These are phyloP conservation scores for Carposina sasakii DNA, from an alignment of 1,140 invertebrate genomes.

Conservation along the genomic window DNA sequence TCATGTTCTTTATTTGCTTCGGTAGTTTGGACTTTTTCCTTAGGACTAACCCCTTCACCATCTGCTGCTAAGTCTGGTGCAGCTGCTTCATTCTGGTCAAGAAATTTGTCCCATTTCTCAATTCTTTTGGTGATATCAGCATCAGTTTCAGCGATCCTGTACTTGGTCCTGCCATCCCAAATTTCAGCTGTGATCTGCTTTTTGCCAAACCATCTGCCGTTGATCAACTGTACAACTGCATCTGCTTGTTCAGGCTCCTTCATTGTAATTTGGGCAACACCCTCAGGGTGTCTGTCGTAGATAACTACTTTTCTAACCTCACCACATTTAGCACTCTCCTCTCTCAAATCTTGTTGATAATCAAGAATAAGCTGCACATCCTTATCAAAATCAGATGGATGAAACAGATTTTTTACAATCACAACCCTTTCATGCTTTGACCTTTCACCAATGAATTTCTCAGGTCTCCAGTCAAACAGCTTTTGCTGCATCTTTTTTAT, in stretches of 20 bases:
- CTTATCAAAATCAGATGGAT: slow-evolving; percentile 90
- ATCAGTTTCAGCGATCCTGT: slow-evolving; percentile 92
- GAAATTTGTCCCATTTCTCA: slow-evolving; percentile 90
- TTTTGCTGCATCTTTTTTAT: slow-evolving; percentile 95
- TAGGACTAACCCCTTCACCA: too few relatives aligned
- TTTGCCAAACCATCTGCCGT: slow-evolving; percentile 94
- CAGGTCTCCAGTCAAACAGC: slow-evolving; percentile 97
- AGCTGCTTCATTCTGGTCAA: slow-evolving; percentile 73
- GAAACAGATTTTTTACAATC: slow-evolving; percentile 96
- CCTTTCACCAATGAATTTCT: slow-evolving; percentile 88
- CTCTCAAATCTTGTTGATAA: slow-evolving; percentile 91
- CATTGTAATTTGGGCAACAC: slow-evolving; percentile 94
- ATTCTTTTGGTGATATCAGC: slow-evolving; percentile 87
- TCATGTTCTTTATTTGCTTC: slow-evolving; percentile 17
- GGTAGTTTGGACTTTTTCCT: slow-evolving; percentile 19
- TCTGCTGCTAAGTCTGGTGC: too few relatives aligned
- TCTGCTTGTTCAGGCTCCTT: slow-evolving; percentile 93
- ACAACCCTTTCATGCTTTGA: slow-evolving; percentile 92
- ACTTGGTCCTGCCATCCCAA: slow-evolving; percentile 98
- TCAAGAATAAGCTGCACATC: slow-evolving; percentile 92
- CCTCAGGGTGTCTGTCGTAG: slow-evolving; percentile 95
- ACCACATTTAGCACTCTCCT: slow-evolving; percentile 94
- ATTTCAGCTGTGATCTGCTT: slow-evolving; percentile 87
- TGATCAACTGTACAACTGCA: slow-evolving; percentile 88
- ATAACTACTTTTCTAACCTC: slow-evolving; percentile 93